Evolutionary conservation across 2,888 invertebrate genomes (phyloP), one percentile per base, ranked within the genome.

Genomic region (Parascotia fuliginaria): DNA sequence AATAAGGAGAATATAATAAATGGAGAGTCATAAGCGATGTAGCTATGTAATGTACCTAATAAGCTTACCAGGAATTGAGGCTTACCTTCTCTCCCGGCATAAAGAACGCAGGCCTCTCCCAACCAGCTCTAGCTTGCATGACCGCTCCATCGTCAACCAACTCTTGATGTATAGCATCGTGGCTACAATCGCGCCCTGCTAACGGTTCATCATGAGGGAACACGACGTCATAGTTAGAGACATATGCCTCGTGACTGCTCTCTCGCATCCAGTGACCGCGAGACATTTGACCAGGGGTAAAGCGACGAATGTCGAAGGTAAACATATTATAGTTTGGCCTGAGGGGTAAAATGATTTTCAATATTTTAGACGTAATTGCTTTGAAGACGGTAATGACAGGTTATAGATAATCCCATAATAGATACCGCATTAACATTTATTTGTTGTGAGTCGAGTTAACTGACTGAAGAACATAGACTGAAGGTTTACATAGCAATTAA

Each of bases 81-180:
- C 11, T 6, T 32, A 87, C 88, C 80, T 79, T 88, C 54, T 90
- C 83, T 2, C 89, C 89, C 0, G 85, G 83, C 40, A 95, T 75
- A 73, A 95, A 98, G 93, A 97, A 98, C 0, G 96, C 97, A 0
- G 98, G 97, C 55, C 97, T 89, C 79, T 98, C 98, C 96, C 97
- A 98, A 0, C 98, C 96, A 40, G 95, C 96, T 5, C 96, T 93
- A 70, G 97, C 95, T 80, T 98, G 97, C 96, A 97, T 98, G 16
- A 98, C 95, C 0, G 97, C 98, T 0, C 97, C 97, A 43, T 93
- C 93, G 9, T 95, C 93, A 12, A 96, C 87, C 70, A 98, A 87
- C 68, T 94, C 92, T 92, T 96, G 86, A 12, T 92, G 92, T 51
- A 92, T 38, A 0, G 92, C 92, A 34, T 92, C 90, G 39, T 90